Conservation (phyloP, 1,140 invertebrate genomes). For the Eciton burchellii region DNA sequence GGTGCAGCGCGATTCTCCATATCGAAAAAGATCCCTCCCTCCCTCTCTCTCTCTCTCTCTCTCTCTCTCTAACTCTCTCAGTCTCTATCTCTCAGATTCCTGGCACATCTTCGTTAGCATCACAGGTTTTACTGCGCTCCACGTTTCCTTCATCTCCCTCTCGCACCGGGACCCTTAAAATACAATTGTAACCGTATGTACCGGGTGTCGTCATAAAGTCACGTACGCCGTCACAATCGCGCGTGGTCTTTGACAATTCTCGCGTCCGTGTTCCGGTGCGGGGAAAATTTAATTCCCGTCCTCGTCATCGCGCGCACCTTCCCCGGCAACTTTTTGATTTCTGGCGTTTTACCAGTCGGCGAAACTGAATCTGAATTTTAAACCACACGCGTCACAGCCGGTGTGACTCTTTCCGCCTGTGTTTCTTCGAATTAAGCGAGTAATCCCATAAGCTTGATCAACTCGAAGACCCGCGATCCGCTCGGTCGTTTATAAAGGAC, state of each 20-base stretch:
- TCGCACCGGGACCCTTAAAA: background rate
- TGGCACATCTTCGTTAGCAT: slow-evolving; percentile 23
- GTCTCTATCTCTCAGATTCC: slow-evolving; percentile 1
- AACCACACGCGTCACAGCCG: background rate
- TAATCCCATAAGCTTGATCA: background rate
- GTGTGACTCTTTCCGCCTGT: no score
- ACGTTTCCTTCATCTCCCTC: no score
- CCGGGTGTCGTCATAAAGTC: background rate
- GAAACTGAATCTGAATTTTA: slow-evolving; percentile 18
- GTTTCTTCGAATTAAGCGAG: slow-evolving; percentile 9
- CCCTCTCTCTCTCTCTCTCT: slow-evolving; percentile 24
- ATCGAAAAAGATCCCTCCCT: slow-evolving; percentile 24
- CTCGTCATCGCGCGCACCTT: background rate
- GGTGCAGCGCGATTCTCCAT: slow-evolving; percentile 10
- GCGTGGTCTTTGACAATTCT: background rate
- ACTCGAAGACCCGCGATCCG: background rate
- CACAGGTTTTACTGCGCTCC: slow-evolving; percentile 20
- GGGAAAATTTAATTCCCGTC: background rate
- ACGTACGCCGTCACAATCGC: background rate
- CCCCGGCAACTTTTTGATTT: background rate
- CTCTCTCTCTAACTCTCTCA: slow-evolving; percentile 12
- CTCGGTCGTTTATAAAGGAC: slow-evolving; percentile 4
- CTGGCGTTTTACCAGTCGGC: slow-evolving; percentile 7
- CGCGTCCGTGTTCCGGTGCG: background rate
- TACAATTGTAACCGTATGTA: background rate